These are phyloP conservation scores for Chiloscyllium punctatum DNA, from an alignment of 2,797 vertebrate genomes.

Conservation along the genomic window DNA sequence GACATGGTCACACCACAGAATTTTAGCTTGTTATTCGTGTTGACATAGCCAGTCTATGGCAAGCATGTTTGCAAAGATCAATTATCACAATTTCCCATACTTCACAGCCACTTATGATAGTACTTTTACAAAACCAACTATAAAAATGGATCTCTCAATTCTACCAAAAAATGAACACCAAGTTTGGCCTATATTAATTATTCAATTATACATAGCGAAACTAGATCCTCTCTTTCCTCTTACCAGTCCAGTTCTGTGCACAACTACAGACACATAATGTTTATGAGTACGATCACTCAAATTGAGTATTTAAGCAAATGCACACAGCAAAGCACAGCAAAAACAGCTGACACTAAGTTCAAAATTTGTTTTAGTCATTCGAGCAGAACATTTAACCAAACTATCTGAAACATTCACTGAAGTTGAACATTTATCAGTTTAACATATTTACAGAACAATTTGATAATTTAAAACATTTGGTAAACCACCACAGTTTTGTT, in stretches of 20 bases:
- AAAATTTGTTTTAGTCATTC: background rate
- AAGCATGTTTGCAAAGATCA: background rate
- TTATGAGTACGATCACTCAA: background rate
- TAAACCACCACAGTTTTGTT: background rate
- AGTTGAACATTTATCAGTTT: background rate
- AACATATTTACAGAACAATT: background rate
- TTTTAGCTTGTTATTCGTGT: background rate
- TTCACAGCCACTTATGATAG: background rate
- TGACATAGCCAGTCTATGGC: background rate
- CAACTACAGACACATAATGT: background rate
- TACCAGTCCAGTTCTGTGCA: background rate
- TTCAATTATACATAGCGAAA: background rate
- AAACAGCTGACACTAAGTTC: background rate
- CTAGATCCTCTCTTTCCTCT: background rate
- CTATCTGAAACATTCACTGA: background rate
- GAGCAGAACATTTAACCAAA: background rate
- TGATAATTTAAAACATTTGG: background rate
- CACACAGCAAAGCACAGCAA: too few relatives aligned
- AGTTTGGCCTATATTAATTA: background rate
- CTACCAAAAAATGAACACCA: background rate
- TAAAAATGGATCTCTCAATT: background rate
- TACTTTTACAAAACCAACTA: background rate
- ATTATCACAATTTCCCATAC: background rate
- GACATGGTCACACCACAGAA: background rate
- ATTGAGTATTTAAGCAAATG: background rate